A percentile compares a stretch with the other conserved stretches of the same genome.
These are phyloP conservation scores for Megastigmus dorsalis DNA, from an alignment of 2,888 invertebrate species.

Conservation along the genomic window DNA sequence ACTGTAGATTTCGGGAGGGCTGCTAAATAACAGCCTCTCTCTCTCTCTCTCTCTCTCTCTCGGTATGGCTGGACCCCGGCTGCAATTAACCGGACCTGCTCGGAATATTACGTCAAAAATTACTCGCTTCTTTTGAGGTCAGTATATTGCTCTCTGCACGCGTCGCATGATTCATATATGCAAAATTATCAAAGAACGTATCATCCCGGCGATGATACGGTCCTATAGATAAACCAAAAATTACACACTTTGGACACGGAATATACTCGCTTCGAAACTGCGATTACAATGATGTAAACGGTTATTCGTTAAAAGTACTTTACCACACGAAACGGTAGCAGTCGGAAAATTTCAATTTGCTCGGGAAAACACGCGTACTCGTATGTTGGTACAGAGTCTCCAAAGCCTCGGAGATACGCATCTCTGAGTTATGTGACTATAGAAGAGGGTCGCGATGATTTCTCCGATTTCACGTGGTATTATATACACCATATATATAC, in stretches of 20 bases:
- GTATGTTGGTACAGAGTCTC: background rate
- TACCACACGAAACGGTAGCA: no score
- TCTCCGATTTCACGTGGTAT: constrained; percentile 35
- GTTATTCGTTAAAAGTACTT: no score
- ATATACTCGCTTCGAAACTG: no score
- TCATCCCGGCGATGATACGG: background rate
- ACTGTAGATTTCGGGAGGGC: constrained; percentile 26
- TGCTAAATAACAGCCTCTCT: constrained; percentile 18
- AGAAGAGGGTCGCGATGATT: constrained; percentile 33
- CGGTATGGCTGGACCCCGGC: constrained; percentile 4
- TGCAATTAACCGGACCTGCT: background rate
- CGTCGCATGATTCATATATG: no score
- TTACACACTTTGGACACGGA: background rate
- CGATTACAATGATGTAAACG: no score
- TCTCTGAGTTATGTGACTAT: constrained; percentile 18
- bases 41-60: no score
- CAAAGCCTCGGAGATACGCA: no score
- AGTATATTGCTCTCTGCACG: no score
- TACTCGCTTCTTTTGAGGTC: no score
- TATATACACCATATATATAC: no score
- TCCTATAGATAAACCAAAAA: no score
- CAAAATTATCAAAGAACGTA: background rate
- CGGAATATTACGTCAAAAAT: background rate
- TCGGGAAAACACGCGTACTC: background rate
- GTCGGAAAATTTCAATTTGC: background rate